Conservation (phyloP, 2,113 vertebrate genomes). For the Mustelus asterias region DNA sequence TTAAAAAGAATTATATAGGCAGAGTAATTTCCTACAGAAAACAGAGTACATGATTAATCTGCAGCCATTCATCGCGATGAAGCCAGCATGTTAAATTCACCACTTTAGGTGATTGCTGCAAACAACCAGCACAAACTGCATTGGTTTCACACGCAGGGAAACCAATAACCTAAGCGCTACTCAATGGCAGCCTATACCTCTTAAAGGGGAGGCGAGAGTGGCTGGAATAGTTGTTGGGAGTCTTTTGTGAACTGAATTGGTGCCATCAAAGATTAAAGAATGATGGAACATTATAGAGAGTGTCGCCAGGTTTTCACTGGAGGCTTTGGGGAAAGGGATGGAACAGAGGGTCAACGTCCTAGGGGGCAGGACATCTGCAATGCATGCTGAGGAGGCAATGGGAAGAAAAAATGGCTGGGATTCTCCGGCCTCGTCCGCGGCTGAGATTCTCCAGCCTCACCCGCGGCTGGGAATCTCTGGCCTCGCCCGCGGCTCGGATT, state of each 20-base stretch:
- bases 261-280: neutral
- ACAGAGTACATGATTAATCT: neutral
- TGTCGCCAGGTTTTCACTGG: neutral
- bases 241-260: neutral
- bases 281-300: neutral
- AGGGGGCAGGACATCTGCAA: neutral
- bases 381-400: neutral
- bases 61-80: neutral
- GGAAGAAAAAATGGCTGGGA: neutral
- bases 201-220: neutral
- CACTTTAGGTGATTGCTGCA: no score
- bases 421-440: no score
- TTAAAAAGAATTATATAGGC: neutral
- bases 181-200: neutral
- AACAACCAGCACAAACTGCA: neutral
- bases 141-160: neutral
- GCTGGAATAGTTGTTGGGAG: neutral
- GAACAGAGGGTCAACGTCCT: neutral
- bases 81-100: neutral
- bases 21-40: neutral
- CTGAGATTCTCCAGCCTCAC: no score
- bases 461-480: no score
- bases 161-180: neutral
- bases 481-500: no score
- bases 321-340: neutral